phyloP scores from a whole-genome alignment of 2,113 vertebrate genomes.

The Tupaia chinensis region DNA sequence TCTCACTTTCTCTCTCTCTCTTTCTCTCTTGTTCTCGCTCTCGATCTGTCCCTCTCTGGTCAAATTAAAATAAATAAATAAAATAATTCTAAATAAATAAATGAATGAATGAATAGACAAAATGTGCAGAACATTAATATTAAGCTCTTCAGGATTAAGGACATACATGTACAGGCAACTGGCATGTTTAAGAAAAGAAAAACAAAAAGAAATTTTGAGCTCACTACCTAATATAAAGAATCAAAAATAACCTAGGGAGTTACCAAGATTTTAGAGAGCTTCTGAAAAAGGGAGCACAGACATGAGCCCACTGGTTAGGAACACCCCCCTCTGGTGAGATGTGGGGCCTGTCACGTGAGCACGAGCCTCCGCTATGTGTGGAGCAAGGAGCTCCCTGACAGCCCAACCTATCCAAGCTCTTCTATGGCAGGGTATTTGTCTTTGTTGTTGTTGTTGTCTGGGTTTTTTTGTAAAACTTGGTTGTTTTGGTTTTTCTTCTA shows the following conservation, averaged over 20 bases:
- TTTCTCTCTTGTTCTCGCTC: no score
- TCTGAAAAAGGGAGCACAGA: not conserved
- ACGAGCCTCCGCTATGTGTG: not conserved
- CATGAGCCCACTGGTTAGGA: not conserved
- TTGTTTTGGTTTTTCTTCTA: constrained; percentile 5
- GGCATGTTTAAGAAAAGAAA: no score
- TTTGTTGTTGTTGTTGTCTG: constrained; percentile 3
- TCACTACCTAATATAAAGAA: not conserved
- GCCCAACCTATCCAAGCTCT: not conserved
- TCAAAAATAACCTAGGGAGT: not conserved
- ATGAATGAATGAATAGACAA: no score
- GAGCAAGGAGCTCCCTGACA: not conserved
- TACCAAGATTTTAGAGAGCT: not conserved
- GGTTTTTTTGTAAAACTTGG: not conserved
- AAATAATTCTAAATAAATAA: no score
- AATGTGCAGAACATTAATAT: no score
- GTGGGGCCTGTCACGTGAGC: not conserved
- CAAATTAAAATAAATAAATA: no score
- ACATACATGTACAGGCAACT: no score
- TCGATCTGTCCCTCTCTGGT: no score
- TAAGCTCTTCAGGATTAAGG: no score
- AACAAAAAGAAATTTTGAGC: not conserved
- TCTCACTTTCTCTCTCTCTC: no score
- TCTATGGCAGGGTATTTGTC: not conserved
- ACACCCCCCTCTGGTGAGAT: not conserved